A percentile compares a stretch with the other conserved stretches of the same genome.
Evolutionary conservation across 2,888 invertebrate species (phyloP).

Genomic region (Aporophyla nigra): DNA sequence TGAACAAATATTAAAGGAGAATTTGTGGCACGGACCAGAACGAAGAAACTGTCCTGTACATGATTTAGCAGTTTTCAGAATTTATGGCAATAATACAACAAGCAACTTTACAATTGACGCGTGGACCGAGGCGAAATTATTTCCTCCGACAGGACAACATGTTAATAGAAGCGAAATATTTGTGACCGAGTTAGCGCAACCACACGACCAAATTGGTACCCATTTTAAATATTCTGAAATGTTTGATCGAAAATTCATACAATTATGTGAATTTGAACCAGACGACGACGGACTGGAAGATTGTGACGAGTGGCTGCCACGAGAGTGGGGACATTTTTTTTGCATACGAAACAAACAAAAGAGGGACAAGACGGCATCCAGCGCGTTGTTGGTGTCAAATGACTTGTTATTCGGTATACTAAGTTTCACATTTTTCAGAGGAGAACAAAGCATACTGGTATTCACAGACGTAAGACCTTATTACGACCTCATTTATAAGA

Average conservation of each 20-base stretch:
- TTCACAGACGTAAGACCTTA: conserved; percentile 28
- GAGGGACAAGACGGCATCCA: neutral
- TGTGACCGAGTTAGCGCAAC: neutral
- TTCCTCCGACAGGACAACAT: no score
- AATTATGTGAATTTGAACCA: neutral
- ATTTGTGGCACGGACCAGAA: neutral
- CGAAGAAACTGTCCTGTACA: neutral
- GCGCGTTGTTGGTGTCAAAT: neutral
- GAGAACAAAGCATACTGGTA: neutral
- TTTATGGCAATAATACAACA: neutral
- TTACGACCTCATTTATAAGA: neutral
- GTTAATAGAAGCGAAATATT: neutral
- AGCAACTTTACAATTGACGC: neutral
- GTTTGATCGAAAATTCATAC: accelerated
- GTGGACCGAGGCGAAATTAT: no score
- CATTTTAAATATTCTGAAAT: neutral
- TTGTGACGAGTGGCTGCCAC: conserved; percentile 19
- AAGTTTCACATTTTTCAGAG: conserved; percentile 1
- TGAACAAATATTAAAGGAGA: neutral
- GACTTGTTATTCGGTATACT: neutral
- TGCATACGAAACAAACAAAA: conserved; percentile 7
- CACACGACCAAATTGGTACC: neutral
- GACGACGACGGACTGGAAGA: neutral
- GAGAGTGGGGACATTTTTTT: conserved; percentile 16
- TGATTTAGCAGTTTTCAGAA: conserved; percentile 10